Evolutionary conservation across 2,113 vertebrate species (phyloP).

Genomic region (Labeo catla): DNA sequence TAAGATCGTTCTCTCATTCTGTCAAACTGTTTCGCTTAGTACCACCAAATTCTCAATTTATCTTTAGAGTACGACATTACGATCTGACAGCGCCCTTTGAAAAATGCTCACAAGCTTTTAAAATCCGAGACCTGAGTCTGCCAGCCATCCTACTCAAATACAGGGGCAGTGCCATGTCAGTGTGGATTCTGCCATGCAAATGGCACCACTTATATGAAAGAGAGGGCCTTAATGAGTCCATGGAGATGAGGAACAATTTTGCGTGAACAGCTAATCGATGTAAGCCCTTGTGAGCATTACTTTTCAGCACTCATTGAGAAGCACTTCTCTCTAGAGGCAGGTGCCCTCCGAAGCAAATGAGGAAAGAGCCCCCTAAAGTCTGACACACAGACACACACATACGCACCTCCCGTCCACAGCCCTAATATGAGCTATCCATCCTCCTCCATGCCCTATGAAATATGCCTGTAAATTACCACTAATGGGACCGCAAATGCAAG

Average conservation of each 20-base stretch:
- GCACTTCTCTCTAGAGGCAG: conserved; percentile 28
- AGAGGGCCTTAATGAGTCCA: conserved; percentile 12
- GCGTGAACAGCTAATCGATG: conserved; percentile 43
- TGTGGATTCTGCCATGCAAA: conserved; percentile 18
- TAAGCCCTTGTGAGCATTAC: conserved; percentile 24
- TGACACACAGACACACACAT: conserved; percentile 32
- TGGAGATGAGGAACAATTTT: conserved; percentile 29
- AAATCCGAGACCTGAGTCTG: conserved; percentile 19
- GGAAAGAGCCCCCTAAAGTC: conserved; percentile 10
- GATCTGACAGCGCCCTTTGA: conserved; percentile 8
- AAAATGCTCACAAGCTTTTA: conserved; percentile 38
- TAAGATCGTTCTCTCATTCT: neutral
- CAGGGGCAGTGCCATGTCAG: conserved; percentile 2
- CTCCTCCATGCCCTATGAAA: conserved; percentile 56
- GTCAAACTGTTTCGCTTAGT: neutral
- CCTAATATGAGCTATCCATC: conserved; percentile 65
- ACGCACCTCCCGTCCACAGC: conserved; percentile 11
- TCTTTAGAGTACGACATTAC: neutral
- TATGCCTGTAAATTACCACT: conserved; percentile 67
- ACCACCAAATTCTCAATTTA: neutral
- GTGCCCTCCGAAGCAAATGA: conserved; percentile 14
- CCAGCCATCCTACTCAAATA: neutral
- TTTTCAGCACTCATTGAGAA: conserved; percentile 15
- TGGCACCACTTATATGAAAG: conserved; percentile 22
- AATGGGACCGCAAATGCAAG: conserved; percentile 66